Percentiles rank a stretch among this genome's conserved stretches.
These are phyloP conservation scores for Strix uralensis DNA, from an alignment of 2,113 vertebrate genomes.

Conservation along the genomic window DNA sequence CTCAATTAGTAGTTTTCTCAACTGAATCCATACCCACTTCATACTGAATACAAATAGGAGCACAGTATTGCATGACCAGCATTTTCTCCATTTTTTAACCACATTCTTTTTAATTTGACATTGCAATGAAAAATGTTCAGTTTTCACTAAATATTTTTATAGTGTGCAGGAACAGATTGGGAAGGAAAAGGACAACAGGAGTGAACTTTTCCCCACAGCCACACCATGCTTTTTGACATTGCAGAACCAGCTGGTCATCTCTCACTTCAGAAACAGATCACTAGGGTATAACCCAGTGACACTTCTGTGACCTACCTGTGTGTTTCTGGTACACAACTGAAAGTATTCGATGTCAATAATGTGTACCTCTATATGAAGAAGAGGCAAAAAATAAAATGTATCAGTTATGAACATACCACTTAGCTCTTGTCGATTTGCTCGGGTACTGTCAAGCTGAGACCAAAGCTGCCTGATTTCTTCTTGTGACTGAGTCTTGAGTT, in stretches of 20 bases:
- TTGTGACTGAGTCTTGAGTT: constrained; percentile 77
- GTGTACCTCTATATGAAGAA: background rate
- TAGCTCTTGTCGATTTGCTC: constrained; percentile 79
- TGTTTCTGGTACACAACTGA: background rate
- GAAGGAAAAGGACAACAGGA: background rate
- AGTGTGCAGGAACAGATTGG: background rate
- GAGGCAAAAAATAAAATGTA: background rate
- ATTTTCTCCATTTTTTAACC: background rate
- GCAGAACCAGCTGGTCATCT: background rate
- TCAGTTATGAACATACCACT: constrained; percentile 73
- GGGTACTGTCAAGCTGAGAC: constrained; percentile 81
- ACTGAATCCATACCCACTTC: background rate
- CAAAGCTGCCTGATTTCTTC: constrained; percentile 83
- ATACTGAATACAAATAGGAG: background rate
- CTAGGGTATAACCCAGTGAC: background rate
- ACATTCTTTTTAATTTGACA: background rate
- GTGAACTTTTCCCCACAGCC: background rate
- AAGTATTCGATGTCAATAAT: background rate
- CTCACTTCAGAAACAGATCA: background rate
- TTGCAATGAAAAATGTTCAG: background rate
- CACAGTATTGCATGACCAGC: background rate
- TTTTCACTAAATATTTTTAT: background rate
- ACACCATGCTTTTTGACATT: background rate
- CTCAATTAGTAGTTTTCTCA: background rate
- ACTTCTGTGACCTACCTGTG: background rate